phyloP scores from a whole-genome alignment of 92 coral and sea anemone genomes.

The Phenganax stokvisi region DNA sequence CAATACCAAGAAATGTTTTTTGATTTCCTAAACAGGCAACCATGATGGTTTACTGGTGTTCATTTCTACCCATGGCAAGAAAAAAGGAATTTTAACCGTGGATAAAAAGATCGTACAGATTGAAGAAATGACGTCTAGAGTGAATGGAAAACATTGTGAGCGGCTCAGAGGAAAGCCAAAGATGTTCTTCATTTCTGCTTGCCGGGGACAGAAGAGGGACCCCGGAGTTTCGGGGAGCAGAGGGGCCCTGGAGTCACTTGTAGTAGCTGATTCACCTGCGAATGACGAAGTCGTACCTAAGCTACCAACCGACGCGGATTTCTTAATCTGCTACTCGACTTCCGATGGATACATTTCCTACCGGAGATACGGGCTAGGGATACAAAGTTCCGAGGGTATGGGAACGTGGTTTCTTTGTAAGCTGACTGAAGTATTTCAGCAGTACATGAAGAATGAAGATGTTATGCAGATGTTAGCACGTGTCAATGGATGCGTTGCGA shows the following conservation, averaged over 20 bases:
- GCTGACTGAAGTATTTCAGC: conserved; percentile 56
- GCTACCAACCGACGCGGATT: conserved; percentile 81
- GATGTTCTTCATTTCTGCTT: conserved; percentile 84
- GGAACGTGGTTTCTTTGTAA: conserved; percentile 92
- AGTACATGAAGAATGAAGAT: conserved; percentile 64
- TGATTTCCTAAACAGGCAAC: conserved; percentile 43
- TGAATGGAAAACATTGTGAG: conserved; percentile 64
- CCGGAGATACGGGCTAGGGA: conserved; percentile 44
- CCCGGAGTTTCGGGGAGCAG: conserved; percentile 49
- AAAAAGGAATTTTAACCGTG: conserved; percentile 55
- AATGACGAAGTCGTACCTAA: conserved; percentile 61
- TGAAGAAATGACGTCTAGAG: conserved; percentile 64
- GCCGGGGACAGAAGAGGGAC: conserved; percentile 72
- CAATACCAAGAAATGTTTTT: too few relatives aligned
- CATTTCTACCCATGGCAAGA: conserved; percentile 80
- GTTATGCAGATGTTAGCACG: conserved; percentile 80
- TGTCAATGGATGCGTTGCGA: conserved; percentile 70
- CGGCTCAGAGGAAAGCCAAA: conserved; percentile 77
- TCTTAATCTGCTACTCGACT: conserved; percentile 78
- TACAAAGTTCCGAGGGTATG: conserved; percentile 34
- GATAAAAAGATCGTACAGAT: conserved; percentile 56
- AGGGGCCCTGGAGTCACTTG: conserved; percentile 53
- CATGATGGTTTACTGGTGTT: conserved; percentile 79
- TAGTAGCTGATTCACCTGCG: conserved; percentile 37
- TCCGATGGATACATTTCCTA: too few relatives aligned